Percentiles rank a stretch among this genome's conserved stretches.
These are phyloP conservation scores for Andrena dorsata DNA, from an alignment of 2,888 invertebrate genomes.

Conservation along the genomic window DNA sequence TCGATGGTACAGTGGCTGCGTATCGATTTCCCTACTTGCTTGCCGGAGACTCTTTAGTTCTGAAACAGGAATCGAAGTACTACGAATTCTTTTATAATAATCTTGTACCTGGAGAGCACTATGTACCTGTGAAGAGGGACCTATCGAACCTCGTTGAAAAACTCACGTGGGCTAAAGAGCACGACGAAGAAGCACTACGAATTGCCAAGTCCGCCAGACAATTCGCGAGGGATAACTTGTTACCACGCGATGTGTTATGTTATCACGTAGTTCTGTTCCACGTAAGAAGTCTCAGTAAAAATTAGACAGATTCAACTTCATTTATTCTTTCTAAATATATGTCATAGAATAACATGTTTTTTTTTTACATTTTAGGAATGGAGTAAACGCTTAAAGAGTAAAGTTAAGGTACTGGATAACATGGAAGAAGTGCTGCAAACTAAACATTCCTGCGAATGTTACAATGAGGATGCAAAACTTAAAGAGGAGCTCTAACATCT, in stretches of 20 bases:
- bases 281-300: constrained; percentile 50
- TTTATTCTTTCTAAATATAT: constrained; percentile 56
- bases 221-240: constrained; percentile 91
- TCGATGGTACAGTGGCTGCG: constrained; percentile 98
- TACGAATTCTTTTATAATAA: constrained; percentile 97
- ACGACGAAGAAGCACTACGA: constrained; percentile 89
- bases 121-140: constrained; percentile 92
- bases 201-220: constrained; percentile 89
- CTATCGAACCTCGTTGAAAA: constrained; percentile 92
- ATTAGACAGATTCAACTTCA: constrained; percentile 45
- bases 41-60: constrained; percentile 93
- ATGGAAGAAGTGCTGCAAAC: constrained; percentile 89
- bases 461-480: constrained; percentile 43
- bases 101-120: constrained; percentile 92
- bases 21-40: constrained; percentile 97
- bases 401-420: constrained; percentile 86
- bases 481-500: constrained; percentile 58
- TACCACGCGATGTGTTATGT: constrained; percentile 94
- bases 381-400: constrained; percentile 88
- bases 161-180: constrained; percentile 91
- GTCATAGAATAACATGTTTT: constrained; percentile 52
- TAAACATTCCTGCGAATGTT: constrained; percentile 83
- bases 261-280: constrained; percentile 90
- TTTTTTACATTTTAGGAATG: constrained; percentile 88
- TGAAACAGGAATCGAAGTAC: constrained; percentile 97